Conservation (phyloP, 2,888 invertebrate genomes). For the Ormyrus pomaceus region DNA sequence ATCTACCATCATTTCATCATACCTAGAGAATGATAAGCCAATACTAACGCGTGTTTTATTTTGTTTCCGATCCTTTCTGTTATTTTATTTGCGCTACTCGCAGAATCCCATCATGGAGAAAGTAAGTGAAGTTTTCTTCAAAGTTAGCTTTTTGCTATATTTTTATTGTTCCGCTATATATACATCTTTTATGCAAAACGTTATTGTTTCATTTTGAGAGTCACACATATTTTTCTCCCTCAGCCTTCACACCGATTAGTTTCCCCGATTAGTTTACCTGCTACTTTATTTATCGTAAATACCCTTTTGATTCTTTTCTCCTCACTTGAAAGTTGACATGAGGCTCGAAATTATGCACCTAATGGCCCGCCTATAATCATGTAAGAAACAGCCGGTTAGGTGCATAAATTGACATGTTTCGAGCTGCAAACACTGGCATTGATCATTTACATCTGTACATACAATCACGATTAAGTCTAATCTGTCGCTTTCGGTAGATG, state of each 20-base stretch:
- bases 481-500: slow-evolving; percentile 46
- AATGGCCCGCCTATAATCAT: not conserved
- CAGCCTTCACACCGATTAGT: slow-evolving; percentile 38
- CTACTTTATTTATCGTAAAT: not conserved
- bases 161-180: slow-evolving; percentile 42
- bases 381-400: not conserved
- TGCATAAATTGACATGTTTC: slow-evolving; percentile 35
- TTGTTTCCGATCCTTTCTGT: slow-evolving; percentile 75
- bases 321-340: slow-evolving; percentile 33
- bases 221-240: slow-evolving; percentile 11
- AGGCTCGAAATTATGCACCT: slow-evolving; percentile 47
- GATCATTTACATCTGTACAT: slow-evolving; percentile 12
- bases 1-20: slow-evolving; percentile 54
- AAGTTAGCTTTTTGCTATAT: slow-evolving; percentile 55
- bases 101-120: slow-evolving; percentile 98
- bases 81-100: slow-evolving; percentile 76
- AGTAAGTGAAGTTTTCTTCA: slow-evolving; percentile 82
- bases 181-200: slow-evolving; percentile 24
- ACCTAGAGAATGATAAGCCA: slow-evolving; percentile 54
- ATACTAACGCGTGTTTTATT: slow-evolving; percentile 75
- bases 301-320: not conserved
- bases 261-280: slow-evolving; percentile 24
- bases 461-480: slow-evolving; percentile 6
- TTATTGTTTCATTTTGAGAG: slow-evolving; percentile 41
- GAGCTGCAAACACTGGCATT: slow-evolving; percentile 23